Evolutionary conservation across 2,797 vertebrate genomes (phyloP).

Genomic region (Ptychadena robeensis): DNA sequence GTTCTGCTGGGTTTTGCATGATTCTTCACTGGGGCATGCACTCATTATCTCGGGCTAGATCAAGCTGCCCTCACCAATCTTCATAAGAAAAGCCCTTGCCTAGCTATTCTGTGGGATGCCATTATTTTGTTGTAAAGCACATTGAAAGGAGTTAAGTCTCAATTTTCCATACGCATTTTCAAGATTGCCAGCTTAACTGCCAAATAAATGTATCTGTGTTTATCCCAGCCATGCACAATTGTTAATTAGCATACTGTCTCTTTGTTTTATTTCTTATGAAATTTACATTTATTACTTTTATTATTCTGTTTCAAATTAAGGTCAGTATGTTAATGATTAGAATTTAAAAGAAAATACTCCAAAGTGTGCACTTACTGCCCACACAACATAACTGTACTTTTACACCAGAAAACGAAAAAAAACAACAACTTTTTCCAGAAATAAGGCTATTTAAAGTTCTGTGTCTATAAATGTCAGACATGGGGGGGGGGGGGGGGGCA

Average conservation of each 20-base stretch:
- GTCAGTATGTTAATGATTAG: background rate
- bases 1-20: slow-evolving; percentile 47
- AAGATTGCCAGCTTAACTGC: slow-evolving; percentile 17
- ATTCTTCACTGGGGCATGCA: slow-evolving; percentile 14
- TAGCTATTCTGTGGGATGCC: slow-evolving; percentile 9
- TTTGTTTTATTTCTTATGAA: background rate
- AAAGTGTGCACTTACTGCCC: background rate
- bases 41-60: slow-evolving; percentile 25
- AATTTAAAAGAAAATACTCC: background rate
- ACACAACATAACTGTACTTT: too few relatives aligned
- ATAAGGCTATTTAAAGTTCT: background rate
- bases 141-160: slow-evolving; percentile 37
- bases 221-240: background rate
- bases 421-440: background rate
- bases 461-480: background rate
- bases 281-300: background rate
- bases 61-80: slow-evolving; percentile 28
- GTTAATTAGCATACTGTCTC: background rate
- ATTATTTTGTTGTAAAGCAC: slow-evolving; percentile 56
- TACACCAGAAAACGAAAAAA: background rate
- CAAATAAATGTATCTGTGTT: background rate
- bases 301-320: too few relatives aligned
- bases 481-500: too few relatives aligned
- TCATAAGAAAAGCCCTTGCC: slow-evolving; percentile 48
- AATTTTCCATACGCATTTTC: slow-evolving; percentile 58